Conservation (phyloP, 2,113 vertebrate species). For the Noctilio leporinus region DNA sequence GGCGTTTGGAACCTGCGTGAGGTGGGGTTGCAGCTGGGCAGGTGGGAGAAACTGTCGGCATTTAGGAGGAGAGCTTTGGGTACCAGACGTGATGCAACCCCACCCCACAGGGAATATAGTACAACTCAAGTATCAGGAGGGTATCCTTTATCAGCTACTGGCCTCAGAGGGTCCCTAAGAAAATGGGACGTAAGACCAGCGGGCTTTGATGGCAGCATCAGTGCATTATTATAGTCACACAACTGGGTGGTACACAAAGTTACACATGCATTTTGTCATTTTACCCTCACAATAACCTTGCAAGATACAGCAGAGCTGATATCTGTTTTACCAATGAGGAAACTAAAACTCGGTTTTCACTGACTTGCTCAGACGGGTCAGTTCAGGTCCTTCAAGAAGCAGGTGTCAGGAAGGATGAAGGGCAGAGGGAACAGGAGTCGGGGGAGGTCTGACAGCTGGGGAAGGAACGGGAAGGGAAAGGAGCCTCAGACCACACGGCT, state of each 20-base stretch:
- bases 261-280: accelerated
- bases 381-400: not conserved
- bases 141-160: accelerated
- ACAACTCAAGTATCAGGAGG: accelerated
- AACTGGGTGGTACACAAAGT: accelerated
- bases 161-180: not conserved
- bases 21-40: accelerated
- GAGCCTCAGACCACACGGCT: no score
- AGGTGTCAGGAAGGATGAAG: not conserved
- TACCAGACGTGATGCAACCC: accelerated
- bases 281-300: not conserved
- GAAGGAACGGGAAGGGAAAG: not conserved
- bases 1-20: no score
- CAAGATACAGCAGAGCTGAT: not conserved
- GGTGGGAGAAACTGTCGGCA: not conserved
- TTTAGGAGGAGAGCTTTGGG: not conserved
- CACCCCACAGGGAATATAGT: no score
- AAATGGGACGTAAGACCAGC: not conserved
- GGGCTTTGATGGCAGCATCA: not conserved
- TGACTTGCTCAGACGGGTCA: not conserved
- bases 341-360: not conserved
- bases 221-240: accelerated
- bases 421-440: accelerated
- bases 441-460: accelerated
- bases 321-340: not conserved